Percentiles rank a stretch among this genome's conserved stretches.
Conservation (phyloP, 30 jellyfish, hydroid and myxozoan genomes). For the Phacellophora camtschatica region DNA sequence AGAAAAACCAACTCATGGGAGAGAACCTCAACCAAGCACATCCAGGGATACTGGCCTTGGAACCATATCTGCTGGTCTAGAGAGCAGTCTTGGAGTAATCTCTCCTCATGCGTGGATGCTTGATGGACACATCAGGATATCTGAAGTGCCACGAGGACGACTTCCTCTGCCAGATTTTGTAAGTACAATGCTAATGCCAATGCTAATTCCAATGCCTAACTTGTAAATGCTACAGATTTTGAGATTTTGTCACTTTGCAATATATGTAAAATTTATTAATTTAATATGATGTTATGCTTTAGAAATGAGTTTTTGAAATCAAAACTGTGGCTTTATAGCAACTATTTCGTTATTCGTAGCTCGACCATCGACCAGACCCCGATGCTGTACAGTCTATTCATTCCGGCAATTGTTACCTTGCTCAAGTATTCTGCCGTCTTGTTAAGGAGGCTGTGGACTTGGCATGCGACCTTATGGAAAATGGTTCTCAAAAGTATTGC, state of each 20-base stretch:
- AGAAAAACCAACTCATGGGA: neutral
- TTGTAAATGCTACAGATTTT: neutral
- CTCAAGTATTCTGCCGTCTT: slow-evolving; percentile 83
- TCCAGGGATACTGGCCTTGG: neutral
- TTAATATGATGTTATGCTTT: too few species aligned
- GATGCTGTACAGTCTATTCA: slow-evolving; percentile 68
- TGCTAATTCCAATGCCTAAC: neutral
- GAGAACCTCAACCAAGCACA: neutral
- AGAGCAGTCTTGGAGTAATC: slow-evolving; percentile 11
- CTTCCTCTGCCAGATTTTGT: slow-evolving; percentile 80
- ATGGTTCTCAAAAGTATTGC: slow-evolving; percentile 24
- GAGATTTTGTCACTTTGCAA: neutral
- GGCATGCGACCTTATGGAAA: slow-evolving; percentile 42
- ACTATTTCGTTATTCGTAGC: slow-evolving; percentile 7
- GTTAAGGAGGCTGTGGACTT: slow-evolving; percentile 94
- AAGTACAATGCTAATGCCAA: neutral
- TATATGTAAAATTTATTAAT: neutral
- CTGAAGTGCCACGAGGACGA: slow-evolving; percentile 55
- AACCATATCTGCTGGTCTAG: slow-evolving; percentile 2
- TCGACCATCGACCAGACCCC: slow-evolving; percentile 53
- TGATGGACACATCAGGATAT: slow-evolving; percentile 79
- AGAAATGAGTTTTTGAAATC: too few species aligned
- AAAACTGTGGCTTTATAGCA: too few species aligned
- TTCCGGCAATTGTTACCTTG: slow-evolving; percentile 90
- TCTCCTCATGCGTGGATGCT: slow-evolving; percentile 92